These are phyloP conservation scores for Pristionchus pacificus DNA, from an alignment of 1,140 invertebrate genomes.

Conservation along the genomic window DNA sequence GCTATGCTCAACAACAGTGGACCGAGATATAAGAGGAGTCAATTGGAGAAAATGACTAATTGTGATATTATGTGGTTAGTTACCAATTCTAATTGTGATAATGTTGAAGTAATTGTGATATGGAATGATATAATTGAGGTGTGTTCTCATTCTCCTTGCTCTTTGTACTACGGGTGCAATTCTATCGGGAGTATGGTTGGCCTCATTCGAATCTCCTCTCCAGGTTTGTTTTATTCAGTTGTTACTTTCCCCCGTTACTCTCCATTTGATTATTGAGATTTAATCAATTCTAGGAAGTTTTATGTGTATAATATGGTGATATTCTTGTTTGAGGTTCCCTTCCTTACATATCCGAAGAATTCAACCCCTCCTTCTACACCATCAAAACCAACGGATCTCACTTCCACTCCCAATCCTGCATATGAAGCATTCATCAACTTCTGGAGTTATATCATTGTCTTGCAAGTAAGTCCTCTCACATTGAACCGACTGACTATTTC, in stretches of 20 bases:
- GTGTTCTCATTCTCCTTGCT: conserved; percentile 83
- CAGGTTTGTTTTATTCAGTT: too few relatives aligned
- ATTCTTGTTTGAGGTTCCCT: background rate
- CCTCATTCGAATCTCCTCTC: conserved; percentile 8
- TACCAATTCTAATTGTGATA: too few relatives aligned
- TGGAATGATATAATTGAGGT: conserved; percentile 61
- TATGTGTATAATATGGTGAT: too few relatives aligned
- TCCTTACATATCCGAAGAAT: background rate
- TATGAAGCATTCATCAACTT: conserved; percentile 82
- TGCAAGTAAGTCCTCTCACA: conserved; percentile 68
- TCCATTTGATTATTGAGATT: too few relatives aligned
- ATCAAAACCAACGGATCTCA: conserved; percentile 7
- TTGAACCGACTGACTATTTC: background rate
- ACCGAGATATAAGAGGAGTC: conserved; percentile 86
- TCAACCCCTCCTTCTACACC: conserved; percentile 54
- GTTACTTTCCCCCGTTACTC: too few relatives aligned
- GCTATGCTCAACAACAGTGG: conserved; percentile 95
- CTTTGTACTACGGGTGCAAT: conserved; percentile 84
- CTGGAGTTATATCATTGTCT: conserved; percentile 89
- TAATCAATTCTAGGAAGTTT: too few relatives aligned
- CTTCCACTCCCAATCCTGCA: conserved; percentile 59
- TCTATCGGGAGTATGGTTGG: conserved; percentile 36
- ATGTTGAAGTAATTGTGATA: too few relatives aligned
- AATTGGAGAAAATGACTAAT: conserved; percentile 87
- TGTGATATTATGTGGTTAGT: conserved; percentile 79